phyloP scores from a whole-genome alignment of 2,797 vertebrate genomes.

The Gymnopithys bicolor region DNA sequence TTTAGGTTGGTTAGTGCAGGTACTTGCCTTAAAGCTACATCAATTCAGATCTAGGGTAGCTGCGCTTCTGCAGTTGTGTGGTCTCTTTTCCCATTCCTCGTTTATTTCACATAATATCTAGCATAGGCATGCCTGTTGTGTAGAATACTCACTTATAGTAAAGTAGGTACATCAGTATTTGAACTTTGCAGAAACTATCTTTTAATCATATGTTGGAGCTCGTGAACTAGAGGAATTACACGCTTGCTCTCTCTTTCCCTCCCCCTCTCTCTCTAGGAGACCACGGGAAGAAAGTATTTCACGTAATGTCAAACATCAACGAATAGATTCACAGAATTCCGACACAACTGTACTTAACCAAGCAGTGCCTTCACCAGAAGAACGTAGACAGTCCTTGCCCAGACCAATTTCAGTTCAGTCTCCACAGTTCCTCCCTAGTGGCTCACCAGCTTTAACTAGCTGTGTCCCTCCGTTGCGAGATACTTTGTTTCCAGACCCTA shows the following conservation, averaged over 20 bases:
- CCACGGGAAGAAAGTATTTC: constrained; percentile 71
- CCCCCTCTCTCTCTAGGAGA: constrained; percentile 77
- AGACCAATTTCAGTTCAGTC: constrained; percentile 15
- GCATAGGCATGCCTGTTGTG: background rate
- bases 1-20: background rate
- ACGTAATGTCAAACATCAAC: constrained; percentile 82
- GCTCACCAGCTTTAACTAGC: constrained; percentile 31
- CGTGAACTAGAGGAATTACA: background rate
- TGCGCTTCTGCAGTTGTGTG: background rate
- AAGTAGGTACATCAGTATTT: background rate
- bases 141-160: background rate
- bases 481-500: constrained; percentile 56
- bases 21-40: background rate
- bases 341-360: constrained; percentile 56
- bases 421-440: background rate
- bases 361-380: constrained; percentile 73
- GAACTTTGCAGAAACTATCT: background rate
- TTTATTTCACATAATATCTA: background rate
- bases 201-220: background rate
- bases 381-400: constrained; percentile 61
- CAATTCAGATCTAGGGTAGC: background rate
- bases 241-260: background rate
- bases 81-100: background rate
- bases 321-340: constrained; percentile 76
- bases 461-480: constrained; percentile 68